A percentile compares a stretch with the other conserved stretches of the same genome.
phyloP scores from a whole-genome alignment of 2,113 vertebrate genomes.

The Hypomesus transpacificus region DNA sequence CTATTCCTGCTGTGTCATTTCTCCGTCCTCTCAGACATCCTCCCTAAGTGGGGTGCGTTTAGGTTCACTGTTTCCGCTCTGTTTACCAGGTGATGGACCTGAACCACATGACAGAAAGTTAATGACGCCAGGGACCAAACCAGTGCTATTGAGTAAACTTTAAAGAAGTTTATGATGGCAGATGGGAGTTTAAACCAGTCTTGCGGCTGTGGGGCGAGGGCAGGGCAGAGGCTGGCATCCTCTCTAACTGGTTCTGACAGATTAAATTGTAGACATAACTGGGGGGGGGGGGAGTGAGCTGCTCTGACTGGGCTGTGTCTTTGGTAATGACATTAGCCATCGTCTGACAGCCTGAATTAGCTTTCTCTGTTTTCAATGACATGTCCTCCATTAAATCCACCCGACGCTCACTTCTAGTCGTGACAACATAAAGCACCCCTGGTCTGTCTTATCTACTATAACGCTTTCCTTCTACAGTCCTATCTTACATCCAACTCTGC shows the following conservation, averaged over 20 bases:
- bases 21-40: constrained; percentile 2
- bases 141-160: constrained; percentile 45
- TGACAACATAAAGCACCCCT: constrained; percentile 41
- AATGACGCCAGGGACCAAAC: constrained; percentile 43
- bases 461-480: neutral
- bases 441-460: constrained; percentile 27
- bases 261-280: constrained; percentile 53
- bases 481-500: neutral
- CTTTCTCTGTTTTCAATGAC: constrained; percentile 52
- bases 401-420: constrained; percentile 27
- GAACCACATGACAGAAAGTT: constrained; percentile 46
- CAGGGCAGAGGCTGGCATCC: constrained; percentile 19
- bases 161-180: constrained; percentile 36
- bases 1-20: neutral
- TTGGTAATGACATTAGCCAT: constrained; percentile 61
- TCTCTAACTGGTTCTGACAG: constrained; percentile 61
- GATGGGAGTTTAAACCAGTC: constrained; percentile 37
- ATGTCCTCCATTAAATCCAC: constrained; percentile 57
- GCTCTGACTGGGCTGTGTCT: constrained; percentile 46
- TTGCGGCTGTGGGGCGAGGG: neutral
- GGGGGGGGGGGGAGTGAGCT: constrained; percentile 29
- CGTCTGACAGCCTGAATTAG: constrained; percentile 65
- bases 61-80: constrained; percentile 32
- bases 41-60: constrained; percentile 31
- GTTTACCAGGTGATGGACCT: constrained; percentile 15